A percentile compares a stretch with the other conserved stretches of the same genome.
These are phyloP conservation scores for Halictus ligatus DNA, from an alignment of 2,888 invertebrate species.

Conservation along the genomic window DNA sequence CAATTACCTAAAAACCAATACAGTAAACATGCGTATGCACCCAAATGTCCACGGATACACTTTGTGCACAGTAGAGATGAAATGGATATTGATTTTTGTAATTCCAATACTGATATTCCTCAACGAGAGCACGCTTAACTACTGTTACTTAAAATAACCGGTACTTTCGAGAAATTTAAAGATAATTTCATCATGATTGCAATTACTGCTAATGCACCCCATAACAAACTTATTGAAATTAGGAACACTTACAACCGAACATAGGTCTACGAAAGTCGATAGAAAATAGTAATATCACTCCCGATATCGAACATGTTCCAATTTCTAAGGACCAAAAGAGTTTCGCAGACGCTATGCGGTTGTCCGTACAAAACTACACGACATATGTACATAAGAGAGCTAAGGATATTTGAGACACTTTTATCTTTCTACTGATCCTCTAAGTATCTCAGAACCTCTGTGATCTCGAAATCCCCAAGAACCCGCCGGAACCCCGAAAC, in stretches of 20 bases:
- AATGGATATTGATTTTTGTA: slow-evolving; percentile 54
- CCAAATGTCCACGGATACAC: slow-evolving; percentile 19
- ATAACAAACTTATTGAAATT: neutral
- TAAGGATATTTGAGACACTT: neutral
- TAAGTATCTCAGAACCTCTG: neutral
- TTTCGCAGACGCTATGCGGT: neutral
- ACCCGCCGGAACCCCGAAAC: neutral
- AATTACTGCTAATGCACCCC: neutral
- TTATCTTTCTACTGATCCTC: neutral
- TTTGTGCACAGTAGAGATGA: slow-evolving; percentile 33
- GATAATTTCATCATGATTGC: neutral
- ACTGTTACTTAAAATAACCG: neutral
- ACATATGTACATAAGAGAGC: neutral
- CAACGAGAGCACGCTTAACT: neutral
- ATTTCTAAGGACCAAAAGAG: neutral
- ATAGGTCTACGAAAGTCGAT: neutral
- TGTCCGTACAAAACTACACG: neutral
- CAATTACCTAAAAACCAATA: slow-evolving; percentile 39
- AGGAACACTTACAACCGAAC: neutral
- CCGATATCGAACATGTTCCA: neutral
- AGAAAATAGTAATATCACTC: neutral
- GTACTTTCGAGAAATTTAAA: neutral
- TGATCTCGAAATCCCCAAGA: neutral
- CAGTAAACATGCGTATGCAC: neutral
- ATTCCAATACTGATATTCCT: slow-evolving; percentile 31